Percentiles rank a stretch among this genome's conserved stretches.
Conservation (phyloP, 2,113 vertebrate genomes). For the Ceuthmochares aereus region DNA sequence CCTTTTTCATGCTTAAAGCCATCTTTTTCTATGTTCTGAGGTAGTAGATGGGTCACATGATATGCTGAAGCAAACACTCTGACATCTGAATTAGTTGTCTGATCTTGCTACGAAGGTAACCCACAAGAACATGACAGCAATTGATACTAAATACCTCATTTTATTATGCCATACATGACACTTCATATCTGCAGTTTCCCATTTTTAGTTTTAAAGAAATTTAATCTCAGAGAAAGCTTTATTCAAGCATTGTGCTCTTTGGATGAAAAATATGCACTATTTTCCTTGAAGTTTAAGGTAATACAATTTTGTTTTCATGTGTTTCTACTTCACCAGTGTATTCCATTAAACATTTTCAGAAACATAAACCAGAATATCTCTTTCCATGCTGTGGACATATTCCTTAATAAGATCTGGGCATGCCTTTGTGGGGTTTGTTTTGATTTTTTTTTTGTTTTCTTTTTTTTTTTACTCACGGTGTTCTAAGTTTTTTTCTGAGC, state of each 20-base stretch:
- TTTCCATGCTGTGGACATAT: not conserved
- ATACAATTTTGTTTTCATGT: not conserved
- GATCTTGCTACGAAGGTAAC: slow-evolving; percentile 5
- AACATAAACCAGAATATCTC: not conserved
- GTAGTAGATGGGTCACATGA: not conserved
- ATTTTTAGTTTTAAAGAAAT: not conserved
- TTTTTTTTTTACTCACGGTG: not conserved
- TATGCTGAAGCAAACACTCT: not conserved
- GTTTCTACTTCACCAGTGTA: not conserved
- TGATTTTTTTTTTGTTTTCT: not conserved
- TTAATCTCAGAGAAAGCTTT: slow-evolving; percentile 5
- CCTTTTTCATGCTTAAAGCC: not conserved
- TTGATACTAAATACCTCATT: not conserved
- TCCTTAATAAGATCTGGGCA: not conserved
- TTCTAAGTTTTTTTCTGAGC: not conserved
- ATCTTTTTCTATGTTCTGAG: not conserved
- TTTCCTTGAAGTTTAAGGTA: not conserved
- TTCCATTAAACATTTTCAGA: not conserved
- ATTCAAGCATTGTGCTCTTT: not conserved
- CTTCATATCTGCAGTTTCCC: not conserved
- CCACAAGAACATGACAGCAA: not conserved
- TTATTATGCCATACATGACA: not conserved
- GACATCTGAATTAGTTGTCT: not conserved
- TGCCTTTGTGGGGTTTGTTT: not conserved
- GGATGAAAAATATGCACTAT: not conserved